Evolutionary conservation across 2,888 invertebrate species (phyloP), one percentile per base, ranked within the genome.

Genomic region (Idaea biselata): DNA sequence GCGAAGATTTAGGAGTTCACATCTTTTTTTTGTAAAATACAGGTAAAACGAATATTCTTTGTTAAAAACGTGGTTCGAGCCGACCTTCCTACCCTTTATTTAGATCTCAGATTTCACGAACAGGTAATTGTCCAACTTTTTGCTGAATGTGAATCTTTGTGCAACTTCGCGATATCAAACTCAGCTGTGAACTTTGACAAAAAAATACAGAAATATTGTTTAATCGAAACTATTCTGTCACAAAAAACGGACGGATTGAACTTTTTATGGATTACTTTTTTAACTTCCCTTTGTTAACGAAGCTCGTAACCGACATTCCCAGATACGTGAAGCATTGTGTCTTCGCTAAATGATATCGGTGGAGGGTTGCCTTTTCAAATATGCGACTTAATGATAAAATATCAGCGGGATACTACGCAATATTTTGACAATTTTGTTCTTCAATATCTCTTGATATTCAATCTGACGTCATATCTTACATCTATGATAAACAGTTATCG

Each of bases 231-330:
- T 86, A 89, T 88, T 76, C 69, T 76, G 73, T 68, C 76, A 79
- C 81, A 90, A 90, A 91, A 91, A 90, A 82, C 75, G 71, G 66
- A 69, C 70, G 80, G 84, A 83, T 86, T 80, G 75, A 80, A 84
- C 74, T 84, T 87, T 88, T 86, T 85, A 82, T 65, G 78, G 73
- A 76, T 77, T 75, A 70, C 79, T 88, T 89, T 91, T 91, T 91
- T 86, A 85, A 80, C 83, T 83, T 88, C 86, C 87, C 82, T 88
- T 91, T 91, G 89, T 91, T 75, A 79, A 71, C 70, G 69, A 79
- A 70, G 74, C 81, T 86, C 86, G 86, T 89, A 91, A 91, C 91
- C 87, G 90, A 91, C 89, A 88, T 92, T 92, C 92, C 87, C 91
- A 91, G 90, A 88, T 91, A 84, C 85, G 77, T 74, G 77, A 74